Conservation (phyloP, 2,888 invertebrate genomes). For the Morpho achilles region DNA sequence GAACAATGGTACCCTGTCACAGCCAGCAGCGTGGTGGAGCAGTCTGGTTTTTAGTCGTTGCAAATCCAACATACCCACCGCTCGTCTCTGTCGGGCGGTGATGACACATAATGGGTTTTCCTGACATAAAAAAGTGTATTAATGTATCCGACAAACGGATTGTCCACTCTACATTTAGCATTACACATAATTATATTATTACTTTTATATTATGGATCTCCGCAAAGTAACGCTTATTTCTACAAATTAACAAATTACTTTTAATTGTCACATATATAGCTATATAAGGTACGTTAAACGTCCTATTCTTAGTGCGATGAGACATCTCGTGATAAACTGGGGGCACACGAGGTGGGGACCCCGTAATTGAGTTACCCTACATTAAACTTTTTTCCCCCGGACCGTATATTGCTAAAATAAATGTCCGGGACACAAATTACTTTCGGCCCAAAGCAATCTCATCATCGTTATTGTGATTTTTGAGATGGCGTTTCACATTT, state of each 20-base stretch:
- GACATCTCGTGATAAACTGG: constrained; percentile 39
- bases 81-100: too few species aligned
- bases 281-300: constrained; percentile 6
- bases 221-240: too few species aligned
- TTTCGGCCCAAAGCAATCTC: constrained; percentile 47
- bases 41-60: too few species aligned
- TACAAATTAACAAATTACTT: not conserved
- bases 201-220: too few species aligned
- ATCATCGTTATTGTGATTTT: constrained; percentile 49
- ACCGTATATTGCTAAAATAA: constrained; percentile 61
- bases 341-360: constrained; percentile 45
- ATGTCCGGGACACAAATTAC: constrained; percentile 51
- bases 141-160: too few species aligned
- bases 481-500: constrained; percentile 38
- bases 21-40: too few species aligned
- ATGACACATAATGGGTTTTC: too few species aligned
- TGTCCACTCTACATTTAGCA: too few species aligned
- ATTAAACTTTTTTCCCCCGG: constrained; percentile 59
- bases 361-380: constrained; percentile 64
- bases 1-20: too few species aligned
- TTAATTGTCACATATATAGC: constrained; percentile 2
- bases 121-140: too few species aligned
- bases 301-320: constrained; percentile 9
- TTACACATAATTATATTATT: too few species aligned
- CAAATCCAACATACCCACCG: too few species aligned